Base-by-base conservation (phyloP, 2,797 vertebrate genomes). In the Poeciliopsis presidionis region DNA sequence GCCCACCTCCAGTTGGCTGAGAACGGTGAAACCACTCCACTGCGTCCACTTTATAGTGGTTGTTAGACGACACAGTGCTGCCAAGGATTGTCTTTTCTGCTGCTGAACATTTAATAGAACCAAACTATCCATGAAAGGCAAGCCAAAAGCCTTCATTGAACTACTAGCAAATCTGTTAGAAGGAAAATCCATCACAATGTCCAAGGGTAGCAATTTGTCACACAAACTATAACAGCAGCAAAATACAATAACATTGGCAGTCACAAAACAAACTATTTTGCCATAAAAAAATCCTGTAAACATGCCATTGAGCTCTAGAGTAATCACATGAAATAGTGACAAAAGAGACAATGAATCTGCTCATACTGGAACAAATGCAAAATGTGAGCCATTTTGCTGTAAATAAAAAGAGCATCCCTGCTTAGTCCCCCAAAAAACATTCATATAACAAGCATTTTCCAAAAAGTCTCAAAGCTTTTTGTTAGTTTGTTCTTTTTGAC, bases 21-120 rank as follows among this genome's bases (percentile, higher is more conserved):
- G 93, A 89, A 88, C 85, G 89, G 90, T 90, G 86, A 95, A 95
- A 94, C 93, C 93, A 93, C 88, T 93, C 90, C 90, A 87, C 92
- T 93, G 92, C 93, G 92, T 92, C 92, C 90, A 79, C 84, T 91
- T 93, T 85, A 86, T 93, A 88, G 90, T 89, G 85, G 81, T 86
- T 81, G 84, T 92, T 87, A 88, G 89, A 93, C 49, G 78, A 90
- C 76, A 73, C 72, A 69, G 84, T 39, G 53, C 82, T 89, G 86
- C 90, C 87, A 89, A 88, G 84, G 81, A 90, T 86, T 65, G 80
- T 89, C 86, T 90, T 91, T 88, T 87, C 84, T 90, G 78, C 86
- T 75, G 72, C 82, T 90, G 87, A 90, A 91, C 88, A 84, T 92
- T 92, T 92, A 91, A 91, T 88, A 89, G 85, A 91, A 90, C 77